A percentile compares a stretch with the other conserved stretches of the same genome.
Conservation (phyloP, 2,113 vertebrate species). For the Cercopithecus mona region DNA sequence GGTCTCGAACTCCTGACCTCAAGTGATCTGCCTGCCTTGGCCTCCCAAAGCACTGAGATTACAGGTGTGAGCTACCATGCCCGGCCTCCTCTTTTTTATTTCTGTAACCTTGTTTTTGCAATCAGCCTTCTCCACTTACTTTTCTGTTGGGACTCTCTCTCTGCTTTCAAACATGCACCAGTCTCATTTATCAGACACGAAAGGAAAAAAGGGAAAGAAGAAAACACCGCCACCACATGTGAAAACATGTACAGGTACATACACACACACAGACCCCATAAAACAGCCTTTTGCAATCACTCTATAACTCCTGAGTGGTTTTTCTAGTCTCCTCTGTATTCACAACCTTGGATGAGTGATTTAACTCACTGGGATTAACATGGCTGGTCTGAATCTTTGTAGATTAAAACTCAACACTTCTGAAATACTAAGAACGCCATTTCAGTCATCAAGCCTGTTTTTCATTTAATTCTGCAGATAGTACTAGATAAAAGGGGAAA, state of each 20-base stretch:
- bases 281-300: background rate
- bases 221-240: background rate
- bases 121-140: background rate
- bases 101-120: background rate
- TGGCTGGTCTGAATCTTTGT: background rate
- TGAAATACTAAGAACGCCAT: background rate
- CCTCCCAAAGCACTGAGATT: too few species aligned
- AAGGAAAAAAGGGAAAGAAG: background rate
- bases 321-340: background rate
- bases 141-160: background rate
- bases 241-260: background rate
- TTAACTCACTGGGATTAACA: background rate
- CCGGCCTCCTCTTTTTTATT: background rate
- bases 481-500: background rate
- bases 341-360: background rate
- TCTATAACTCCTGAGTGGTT: background rate
- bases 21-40: too few species aligned
- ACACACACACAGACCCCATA: rapidly evolving
- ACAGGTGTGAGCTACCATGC: too few species aligned
- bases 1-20: too few species aligned
- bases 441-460: background rate
- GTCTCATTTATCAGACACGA: background rate
- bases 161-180: background rate
- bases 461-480: background rate
- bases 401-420: background rate